Evolutionary conservation across 2,888 invertebrate genomes (phyloP).

Genomic region (Rhagonycha fulva): DNA sequence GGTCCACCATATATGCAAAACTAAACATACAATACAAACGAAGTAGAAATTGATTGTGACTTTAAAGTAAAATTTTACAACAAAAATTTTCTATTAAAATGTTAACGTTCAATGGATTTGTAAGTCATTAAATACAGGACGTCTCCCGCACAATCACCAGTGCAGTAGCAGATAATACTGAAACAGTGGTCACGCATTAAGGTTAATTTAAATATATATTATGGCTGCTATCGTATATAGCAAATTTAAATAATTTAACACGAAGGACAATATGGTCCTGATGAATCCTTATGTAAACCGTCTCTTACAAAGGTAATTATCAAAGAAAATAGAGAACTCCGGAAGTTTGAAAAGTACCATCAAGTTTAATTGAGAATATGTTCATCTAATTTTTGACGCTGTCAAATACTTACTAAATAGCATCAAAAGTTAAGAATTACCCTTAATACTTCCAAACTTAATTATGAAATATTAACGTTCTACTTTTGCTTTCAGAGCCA

Average conservation of each 20-base stretch:
- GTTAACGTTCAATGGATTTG: background rate
- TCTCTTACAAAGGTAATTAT: background rate
- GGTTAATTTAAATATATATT: too few relatives aligned
- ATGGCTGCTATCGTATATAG: too few relatives aligned
- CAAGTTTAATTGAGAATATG: background rate
- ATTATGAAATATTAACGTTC: background rate
- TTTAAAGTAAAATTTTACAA: background rate
- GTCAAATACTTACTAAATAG: background rate
- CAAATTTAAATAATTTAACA: background rate
- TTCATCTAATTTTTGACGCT: background rate
- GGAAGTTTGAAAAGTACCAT: background rate
- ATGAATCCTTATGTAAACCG: background rate
- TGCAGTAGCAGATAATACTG: too few relatives aligned
- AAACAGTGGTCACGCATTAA: too few relatives aligned
- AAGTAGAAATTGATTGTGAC: background rate
- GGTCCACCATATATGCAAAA: constrained; percentile 36
- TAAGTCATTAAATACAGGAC: background rate
- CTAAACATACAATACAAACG: constrained; percentile 1
- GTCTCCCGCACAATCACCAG: too few relatives aligned
- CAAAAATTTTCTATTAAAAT: background rate
- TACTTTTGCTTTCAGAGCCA: background rate
- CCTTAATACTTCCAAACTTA: background rate
- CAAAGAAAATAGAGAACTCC: background rate
- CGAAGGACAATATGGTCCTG: background rate
- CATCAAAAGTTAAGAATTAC: background rate